These are phyloP conservation scores for Balanococcus diminutus DNA, from an alignment of 2,888 invertebrate species.

Conservation along the genomic window DNA sequence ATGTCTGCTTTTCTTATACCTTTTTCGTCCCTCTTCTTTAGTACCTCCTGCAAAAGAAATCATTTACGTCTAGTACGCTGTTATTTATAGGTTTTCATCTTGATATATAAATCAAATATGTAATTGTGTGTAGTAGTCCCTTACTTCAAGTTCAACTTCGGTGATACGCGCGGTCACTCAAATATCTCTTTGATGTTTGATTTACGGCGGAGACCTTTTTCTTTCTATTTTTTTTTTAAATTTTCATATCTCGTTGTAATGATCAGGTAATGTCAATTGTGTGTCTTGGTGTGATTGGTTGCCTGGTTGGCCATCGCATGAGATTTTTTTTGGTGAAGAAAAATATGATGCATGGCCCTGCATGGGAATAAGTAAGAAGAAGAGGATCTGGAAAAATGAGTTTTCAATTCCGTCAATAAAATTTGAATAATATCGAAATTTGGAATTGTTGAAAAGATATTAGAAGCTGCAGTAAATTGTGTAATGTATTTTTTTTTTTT, in stretches of 20 bases:
- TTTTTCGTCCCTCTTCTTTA: neutral
- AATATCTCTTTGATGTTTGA: neutral
- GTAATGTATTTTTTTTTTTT: too few species aligned
- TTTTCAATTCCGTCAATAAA: too few species aligned
- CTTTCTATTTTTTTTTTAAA: neutral
- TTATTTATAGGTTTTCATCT: constrained; percentile 10
- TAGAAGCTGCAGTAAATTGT: too few species aligned
- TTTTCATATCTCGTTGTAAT: neutral
- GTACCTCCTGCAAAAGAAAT: neutral
- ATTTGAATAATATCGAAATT: too few species aligned
- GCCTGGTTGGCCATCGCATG: neutral
- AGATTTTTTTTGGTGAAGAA: too few species aligned
- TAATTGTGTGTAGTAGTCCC: neutral
- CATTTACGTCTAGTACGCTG: constrained; percentile 1
- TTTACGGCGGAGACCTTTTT: neutral
- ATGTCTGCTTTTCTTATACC: neutral
- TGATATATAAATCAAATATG: constrained; percentile 1
- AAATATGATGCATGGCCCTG: too few species aligned
- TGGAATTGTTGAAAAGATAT: too few species aligned
- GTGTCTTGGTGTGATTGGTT: neutral
- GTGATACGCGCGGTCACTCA: constrained; percentile 14
- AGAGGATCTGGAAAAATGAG: too few species aligned
- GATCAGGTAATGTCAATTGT: neutral
- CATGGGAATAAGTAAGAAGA: too few species aligned
- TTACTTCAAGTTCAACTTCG: neutral